A percentile compares a stretch with the other conserved stretches of the same genome.
Evolutionary conservation across 2,888 invertebrate species (phyloP).

Genomic region (Calliscelio sp.): DNA sequence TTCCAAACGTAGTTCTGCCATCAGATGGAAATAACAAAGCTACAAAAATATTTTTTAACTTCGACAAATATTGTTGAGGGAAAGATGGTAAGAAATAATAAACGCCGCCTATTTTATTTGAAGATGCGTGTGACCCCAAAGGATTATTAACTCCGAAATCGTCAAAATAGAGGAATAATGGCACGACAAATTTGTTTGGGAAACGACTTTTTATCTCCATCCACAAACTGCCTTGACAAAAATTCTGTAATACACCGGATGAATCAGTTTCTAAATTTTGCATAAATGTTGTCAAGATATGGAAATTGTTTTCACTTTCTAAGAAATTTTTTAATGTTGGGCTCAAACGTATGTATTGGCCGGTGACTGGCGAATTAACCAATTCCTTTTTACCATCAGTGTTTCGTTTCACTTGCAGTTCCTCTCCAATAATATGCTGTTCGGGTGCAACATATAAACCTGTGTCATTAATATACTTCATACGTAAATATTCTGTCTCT

Average conservation of each 20-base stretch:
- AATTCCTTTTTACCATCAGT: background rate
- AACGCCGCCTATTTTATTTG: too few relatives aligned
- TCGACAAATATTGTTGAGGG: too few relatives aligned
- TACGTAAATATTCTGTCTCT: too few relatives aligned
- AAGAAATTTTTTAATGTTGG: constrained; percentile 2
- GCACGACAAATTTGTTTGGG: constrained; percentile 29
- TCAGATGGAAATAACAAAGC: constrained; percentile 22
- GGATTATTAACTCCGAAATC: constrained; percentile 49
- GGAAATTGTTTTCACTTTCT: background rate
- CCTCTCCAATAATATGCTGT: background rate
- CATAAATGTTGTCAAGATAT: constrained; percentile 1
- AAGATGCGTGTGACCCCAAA: constrained; percentile 46
- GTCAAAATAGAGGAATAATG: constrained; percentile 47
- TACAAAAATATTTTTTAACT: constrained; percentile 42
- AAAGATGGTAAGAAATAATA: too few relatives aligned
- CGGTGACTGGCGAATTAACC: background rate
- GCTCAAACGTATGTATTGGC: constrained; percentile 1
- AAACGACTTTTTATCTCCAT: constrained; percentile 22
- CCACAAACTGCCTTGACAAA: constrained; percentile 53
- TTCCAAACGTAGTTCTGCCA: constrained; percentile 12
- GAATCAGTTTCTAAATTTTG: background rate
- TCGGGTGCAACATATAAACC: too few relatives aligned
- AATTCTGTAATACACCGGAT: constrained; percentile 2
- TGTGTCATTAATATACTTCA: too few relatives aligned
- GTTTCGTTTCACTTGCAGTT: background rate